phyloP scores from a whole-genome alignment of 2,797 vertebrate species.

The Petrocephalus schoutedeni region DNA sequence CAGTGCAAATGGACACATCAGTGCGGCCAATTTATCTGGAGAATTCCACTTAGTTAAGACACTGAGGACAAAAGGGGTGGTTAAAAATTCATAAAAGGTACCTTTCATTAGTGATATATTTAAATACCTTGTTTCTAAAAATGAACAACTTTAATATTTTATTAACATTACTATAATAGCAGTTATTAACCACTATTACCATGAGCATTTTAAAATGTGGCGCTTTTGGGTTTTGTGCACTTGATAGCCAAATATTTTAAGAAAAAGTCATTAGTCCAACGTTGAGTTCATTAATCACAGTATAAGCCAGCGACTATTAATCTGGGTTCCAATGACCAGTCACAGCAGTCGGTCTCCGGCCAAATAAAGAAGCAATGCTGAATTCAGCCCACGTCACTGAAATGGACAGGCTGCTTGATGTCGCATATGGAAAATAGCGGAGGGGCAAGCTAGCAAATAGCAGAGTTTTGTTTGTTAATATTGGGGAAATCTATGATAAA shows the following conservation, averaged over 20 bases:
- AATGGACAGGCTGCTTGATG: background rate
- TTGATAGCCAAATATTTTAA: slow-evolving; percentile 15
- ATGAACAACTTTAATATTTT: slow-evolving; percentile 16
- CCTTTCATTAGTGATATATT: slow-evolving; percentile 18
- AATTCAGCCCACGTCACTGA: background rate
- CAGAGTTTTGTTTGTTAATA: background rate
- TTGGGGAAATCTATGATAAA: background rate
- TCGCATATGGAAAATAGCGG: background rate
- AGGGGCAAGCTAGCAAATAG: background rate
- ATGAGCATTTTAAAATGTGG: background rate
- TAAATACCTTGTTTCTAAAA: background rate
- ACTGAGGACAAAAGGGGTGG: background rate
- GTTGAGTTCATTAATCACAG: background rate
- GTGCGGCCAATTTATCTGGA: background rate
- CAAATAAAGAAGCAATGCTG: background rate
- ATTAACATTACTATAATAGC: background rate
- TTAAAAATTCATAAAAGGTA: background rate
- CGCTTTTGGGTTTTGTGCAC: background rate
- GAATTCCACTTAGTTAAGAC: background rate
- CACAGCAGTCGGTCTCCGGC: background rate
- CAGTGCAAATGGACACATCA: background rate
- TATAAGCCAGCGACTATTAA: background rate
- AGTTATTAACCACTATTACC: slow-evolving; percentile 3
- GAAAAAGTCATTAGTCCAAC: background rate
- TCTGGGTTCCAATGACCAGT: background rate